These are phyloP conservation scores for Odocoileus virginianus DNA, from an alignment of 2,113 vertebrate species.

Conservation along the genomic window DNA sequence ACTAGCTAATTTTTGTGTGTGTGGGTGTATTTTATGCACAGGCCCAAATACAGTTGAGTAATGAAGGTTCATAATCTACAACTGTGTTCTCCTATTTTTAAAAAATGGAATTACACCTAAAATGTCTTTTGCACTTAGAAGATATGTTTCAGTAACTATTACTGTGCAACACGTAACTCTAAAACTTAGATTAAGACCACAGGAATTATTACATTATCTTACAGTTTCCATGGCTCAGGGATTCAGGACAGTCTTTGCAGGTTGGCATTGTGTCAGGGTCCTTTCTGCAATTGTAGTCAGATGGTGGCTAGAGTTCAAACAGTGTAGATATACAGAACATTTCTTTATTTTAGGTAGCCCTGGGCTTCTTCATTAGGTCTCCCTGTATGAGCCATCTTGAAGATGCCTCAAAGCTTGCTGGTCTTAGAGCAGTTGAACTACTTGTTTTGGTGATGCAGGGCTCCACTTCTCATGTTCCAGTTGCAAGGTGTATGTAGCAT, in stretches of 20 bases:
- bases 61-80: background rate
- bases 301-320: background rate
- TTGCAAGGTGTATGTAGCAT: background rate
- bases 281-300: background rate
- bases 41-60: background rate
- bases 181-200: conserved; percentile 1
- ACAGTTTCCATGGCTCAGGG: background rate
- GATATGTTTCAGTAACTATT: background rate
- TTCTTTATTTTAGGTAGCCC: background rate
- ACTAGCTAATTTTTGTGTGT: background rate
- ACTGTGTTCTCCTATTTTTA: background rate
- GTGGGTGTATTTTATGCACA: background rate
- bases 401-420: background rate
- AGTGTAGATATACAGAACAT: background rate
- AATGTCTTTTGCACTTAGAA: conserved; percentile 8
- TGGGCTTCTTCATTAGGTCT: background rate
- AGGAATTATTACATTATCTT: background rate
- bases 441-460: background rate
- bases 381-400: background rate
- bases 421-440: background rate
- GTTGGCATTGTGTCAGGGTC: background rate
- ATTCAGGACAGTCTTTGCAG: background rate
- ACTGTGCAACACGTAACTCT: background rate
- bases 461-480: background rate
- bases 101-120: background rate